Base-by-base conservation (phyloP, 1,140 invertebrate species). In the Drosophila ironensis region DNA sequence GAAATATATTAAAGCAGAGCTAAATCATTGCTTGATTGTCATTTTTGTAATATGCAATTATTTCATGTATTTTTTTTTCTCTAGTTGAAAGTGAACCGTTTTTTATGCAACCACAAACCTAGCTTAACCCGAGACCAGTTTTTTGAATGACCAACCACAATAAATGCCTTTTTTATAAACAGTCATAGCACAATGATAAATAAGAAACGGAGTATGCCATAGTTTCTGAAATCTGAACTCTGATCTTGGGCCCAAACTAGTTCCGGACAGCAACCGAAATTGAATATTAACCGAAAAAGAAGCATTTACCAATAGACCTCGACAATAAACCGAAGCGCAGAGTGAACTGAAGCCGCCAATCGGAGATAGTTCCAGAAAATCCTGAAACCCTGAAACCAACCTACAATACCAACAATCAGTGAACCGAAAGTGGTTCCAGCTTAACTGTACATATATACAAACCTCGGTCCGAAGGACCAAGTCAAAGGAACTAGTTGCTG, bases 281-380 rank as follows among this genome's bases (percentile, higher is more conserved):
- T 2, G 9, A 12, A 4, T 19, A 33, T 11, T 5, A 33, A 28
- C 3, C 14, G n/a, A 33, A 53, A 17, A 38, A 53, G 16, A 40
- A 27, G 61, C 61, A 66, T 66, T 66, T 66, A 37, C 19, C 46
- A 41, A 66, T 42, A 50, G 44, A 50, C 42, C 12, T 20, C 30
- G 66, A 70, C 66, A 70, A 70, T 70, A 70, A 70, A 69, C 66
- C 66, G 14, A 70, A 42, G 24, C 35, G 16, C 35, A 4, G 11
- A 22, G 41, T 11, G 20, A 56, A 54, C 60, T 33, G 25, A 40
- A 20, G 19, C 38, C 0, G 7, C n/a, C n/a, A 16, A 11, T 12
- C 25, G 1, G 24, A 48, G 61, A 38, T 51, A 67, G 40, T 24
- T 12, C 30, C 24, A 14, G 20, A 19, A 44, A 28, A 22, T n/a